Base-by-base conservation (phyloP, 2,113 vertebrate genomes). In the Strix uralensis region DNA sequence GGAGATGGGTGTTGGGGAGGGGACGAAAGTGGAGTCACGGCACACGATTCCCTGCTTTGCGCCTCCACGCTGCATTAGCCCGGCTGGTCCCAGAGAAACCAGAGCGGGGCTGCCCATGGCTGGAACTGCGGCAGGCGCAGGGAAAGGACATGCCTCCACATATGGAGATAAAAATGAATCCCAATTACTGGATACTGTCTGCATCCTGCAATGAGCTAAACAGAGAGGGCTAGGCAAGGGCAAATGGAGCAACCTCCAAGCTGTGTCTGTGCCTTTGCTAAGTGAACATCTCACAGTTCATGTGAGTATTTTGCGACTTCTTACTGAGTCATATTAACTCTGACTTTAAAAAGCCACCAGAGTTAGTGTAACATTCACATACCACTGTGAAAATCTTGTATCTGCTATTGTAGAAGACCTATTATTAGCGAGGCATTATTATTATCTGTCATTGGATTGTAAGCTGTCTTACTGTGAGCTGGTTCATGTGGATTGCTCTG, bases 151-250 rank as follows among this genome's bases (percentile, higher is more conserved):
- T 90, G 59, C 46, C 90, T 88, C 81, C 92, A 73, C 70, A 94
- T 74, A 90, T 93, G 88, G 83, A 94, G 80, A 92, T 62, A 92
- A 91, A 90, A 92, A 89, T 21, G 36, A 87, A 94, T 91, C 84
- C 65, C 0, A 55, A 40, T 61, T 74, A 84, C 62, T 74, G 86
- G 61, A 91, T 62, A 57, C 73, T 65, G 62, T 26, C 73, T 82
- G 42, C 36, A 78, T 47, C 79, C 57, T 63, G 34, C 83, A 91
- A 75, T 0, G 1, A 94, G 58, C 95, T 91, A 61, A 92, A 75
- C 46, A 69, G 49, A 84, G 65, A 61, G 10, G 47, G 59, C 78
- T 83, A 77, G 86, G 70, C 78, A 96, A 87, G 46, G 69, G 36
- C 83, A 80, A 92, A 80, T 22, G n/a, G 78, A 91, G 54, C 46